phyloP scores from a whole-genome alignment of 2,113 vertebrate species.

The Carassius auratus region DNA sequence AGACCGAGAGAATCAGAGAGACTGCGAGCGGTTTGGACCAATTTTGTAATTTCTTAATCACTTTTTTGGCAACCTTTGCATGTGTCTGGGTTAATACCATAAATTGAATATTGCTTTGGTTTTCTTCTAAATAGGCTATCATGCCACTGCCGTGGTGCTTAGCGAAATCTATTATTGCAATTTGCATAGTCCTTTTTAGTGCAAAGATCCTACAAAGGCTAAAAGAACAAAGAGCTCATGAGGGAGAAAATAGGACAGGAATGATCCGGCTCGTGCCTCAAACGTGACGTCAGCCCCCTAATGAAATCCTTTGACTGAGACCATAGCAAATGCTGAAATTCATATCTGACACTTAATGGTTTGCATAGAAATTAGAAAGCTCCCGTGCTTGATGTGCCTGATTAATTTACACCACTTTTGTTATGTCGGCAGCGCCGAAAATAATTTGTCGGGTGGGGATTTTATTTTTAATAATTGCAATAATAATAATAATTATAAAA shows the following conservation, averaged over 20 bases:
- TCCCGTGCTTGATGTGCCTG: conserved; percentile 79
- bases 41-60: conserved; percentile 82
- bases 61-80: conserved; percentile 80
- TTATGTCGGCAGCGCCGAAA: conserved; percentile 74
- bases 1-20: conserved; percentile 45
- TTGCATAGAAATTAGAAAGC: conserved; percentile 91
- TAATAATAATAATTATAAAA: conserved; percentile 22
- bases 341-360: conserved; percentile 94
- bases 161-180: conserved; percentile 81
- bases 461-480: conserved; percentile 73
- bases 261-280: conserved; percentile 78
- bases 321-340: conserved; percentile 92
- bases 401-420: conserved; percentile 86
- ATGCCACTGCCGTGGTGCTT: conserved; percentile 67
- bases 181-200: conserved; percentile 79
- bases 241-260: conserved; percentile 85
- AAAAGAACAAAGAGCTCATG: conserved; percentile 84
- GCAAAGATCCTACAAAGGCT: conserved; percentile 73
- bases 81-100: conserved; percentile 74
- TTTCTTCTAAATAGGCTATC: conserved; percentile 79
- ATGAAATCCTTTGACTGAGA: conserved; percentile 93
- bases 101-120: conserved; percentile 83
- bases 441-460: conserved; percentile 76
- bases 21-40: conserved; percentile 75
- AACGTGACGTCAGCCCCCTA: conserved; percentile 84